A percentile compares a stretch with the other conserved stretches of the same genome.
phyloP scores from a whole-genome alignment of 2,797 vertebrate species.

The Pantherophis vulpinus region DNA sequence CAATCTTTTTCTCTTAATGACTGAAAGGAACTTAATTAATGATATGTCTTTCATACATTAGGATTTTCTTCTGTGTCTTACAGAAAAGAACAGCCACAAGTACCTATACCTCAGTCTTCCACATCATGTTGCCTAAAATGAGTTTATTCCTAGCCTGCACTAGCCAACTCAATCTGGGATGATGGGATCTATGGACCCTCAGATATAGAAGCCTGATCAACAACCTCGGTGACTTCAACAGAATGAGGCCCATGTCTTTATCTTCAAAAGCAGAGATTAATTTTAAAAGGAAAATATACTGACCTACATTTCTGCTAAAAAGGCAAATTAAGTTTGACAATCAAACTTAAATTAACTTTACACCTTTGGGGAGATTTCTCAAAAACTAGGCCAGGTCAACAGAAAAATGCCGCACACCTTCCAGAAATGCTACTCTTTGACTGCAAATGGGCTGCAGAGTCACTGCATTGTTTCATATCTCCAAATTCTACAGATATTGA shows the following conservation, averaged over 20 bases:
- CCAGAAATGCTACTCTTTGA: slow-evolving; percentile 16
- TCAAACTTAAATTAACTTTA: slow-evolving; percentile 56
- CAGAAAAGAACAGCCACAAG: not conserved
- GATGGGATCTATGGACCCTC: not conserved
- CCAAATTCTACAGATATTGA: not conserved
- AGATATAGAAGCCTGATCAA: not conserved
- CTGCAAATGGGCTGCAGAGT: not conserved
- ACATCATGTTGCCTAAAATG: not conserved
- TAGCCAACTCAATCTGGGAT: not conserved
- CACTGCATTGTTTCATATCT: not conserved
- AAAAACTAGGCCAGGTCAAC: slow-evolving; percentile 42
- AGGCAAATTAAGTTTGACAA: slow-evolving; percentile 39
- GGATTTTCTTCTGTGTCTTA: not conserved
- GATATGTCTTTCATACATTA: accelerated
- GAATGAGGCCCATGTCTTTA: not conserved
- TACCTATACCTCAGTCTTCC: not conserved
- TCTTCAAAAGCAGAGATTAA: accelerated
- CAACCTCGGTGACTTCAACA: not conserved
- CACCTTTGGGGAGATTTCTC: slow-evolving; percentile 46
- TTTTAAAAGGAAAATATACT: not conserved
- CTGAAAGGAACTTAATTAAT: not conserved
- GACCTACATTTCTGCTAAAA: slow-evolving; percentile 4
- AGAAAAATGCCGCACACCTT: not conserved
- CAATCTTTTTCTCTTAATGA: slow-evolving; percentile 4
- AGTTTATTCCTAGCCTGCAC: not conserved